Conservation (phyloP, 2,888 invertebrate species). For the Macrophya alboannulata region DNA sequence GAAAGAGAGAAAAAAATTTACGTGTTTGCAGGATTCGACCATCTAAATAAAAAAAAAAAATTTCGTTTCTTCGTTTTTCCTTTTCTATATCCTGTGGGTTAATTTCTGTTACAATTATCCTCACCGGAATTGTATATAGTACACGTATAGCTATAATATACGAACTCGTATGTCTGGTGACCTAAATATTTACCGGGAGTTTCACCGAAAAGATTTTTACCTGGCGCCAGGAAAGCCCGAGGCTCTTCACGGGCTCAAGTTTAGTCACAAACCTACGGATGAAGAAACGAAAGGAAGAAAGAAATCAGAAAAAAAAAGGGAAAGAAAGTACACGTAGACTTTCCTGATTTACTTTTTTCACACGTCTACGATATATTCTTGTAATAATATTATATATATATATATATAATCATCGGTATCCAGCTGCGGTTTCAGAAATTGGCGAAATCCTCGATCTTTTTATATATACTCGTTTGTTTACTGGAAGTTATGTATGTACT, state of each 20-base stretch:
- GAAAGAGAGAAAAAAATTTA: neutral
- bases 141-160: neutral
- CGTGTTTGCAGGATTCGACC: neutral
- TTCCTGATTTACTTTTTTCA: constrained; percentile 8
- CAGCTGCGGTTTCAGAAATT: neutral
- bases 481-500: neutral
- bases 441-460: constrained; percentile 6
- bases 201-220: constrained; percentile 36
- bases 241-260: neutral
- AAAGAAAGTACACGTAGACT: neutral
- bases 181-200: constrained; percentile 27
- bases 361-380: neutral
- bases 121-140: neutral
- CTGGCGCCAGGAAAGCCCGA: neutral
- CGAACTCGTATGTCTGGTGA: neutral
- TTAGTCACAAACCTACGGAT: neutral
- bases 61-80: neutral
- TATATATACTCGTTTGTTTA: constrained; percentile 3
- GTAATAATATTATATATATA: neutral
- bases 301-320: no score
- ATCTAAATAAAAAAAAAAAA: no score
- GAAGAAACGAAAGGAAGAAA: neutral
- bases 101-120: neutral
- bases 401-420: neutral
- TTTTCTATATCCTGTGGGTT: neutral